A percentile compares a stretch with the other conserved stretches of the same genome.
These are phyloP conservation scores for Forbesichthys agassizii DNA, from an alignment of 2,113 vertebrate species.

Conservation along the genomic window DNA sequence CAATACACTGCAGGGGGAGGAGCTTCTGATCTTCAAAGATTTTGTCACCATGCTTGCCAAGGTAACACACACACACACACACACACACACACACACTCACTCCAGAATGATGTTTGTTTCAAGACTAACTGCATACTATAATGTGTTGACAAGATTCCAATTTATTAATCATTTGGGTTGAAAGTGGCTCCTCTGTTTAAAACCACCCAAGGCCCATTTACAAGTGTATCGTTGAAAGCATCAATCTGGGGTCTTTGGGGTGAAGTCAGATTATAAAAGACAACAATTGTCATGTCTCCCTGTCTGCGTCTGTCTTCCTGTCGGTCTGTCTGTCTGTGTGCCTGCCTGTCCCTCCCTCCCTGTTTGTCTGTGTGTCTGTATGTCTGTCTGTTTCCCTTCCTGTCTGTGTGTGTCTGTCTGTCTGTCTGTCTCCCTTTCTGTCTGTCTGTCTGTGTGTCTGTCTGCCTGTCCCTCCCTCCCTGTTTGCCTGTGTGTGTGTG, in stretches of 20 bases:
- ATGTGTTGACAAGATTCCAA: no score
- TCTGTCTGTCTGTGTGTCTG: background rate
- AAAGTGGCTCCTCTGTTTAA: no score
- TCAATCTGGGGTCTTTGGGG: background rate
- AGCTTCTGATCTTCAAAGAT: constrained; percentile 88
- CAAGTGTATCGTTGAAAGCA: background rate
- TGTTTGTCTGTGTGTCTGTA: background rate
- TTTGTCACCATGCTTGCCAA: constrained; percentile 87
- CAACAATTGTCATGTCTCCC: background rate
- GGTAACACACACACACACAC: constrained; percentile 68
- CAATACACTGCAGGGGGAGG: constrained; percentile 81
- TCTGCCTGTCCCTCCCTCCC: background rate
- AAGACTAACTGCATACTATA: no score
- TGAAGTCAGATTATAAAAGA: no score
- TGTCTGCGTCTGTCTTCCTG: background rate
- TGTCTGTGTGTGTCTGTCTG: constrained; percentile 19
- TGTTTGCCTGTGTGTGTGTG: background rate
- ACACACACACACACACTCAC: background rate
- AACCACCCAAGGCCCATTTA: no score
- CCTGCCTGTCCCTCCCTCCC: background rate
- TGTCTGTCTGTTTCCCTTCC: no score
- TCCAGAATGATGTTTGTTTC: background rate
- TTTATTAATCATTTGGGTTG: background rate
- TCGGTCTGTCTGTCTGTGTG: background rate
- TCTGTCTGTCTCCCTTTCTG: background rate